Evolutionary conservation across 2,113 vertebrate species (phyloP).

Genomic region (Hemibagrus wyckioides): DNA sequence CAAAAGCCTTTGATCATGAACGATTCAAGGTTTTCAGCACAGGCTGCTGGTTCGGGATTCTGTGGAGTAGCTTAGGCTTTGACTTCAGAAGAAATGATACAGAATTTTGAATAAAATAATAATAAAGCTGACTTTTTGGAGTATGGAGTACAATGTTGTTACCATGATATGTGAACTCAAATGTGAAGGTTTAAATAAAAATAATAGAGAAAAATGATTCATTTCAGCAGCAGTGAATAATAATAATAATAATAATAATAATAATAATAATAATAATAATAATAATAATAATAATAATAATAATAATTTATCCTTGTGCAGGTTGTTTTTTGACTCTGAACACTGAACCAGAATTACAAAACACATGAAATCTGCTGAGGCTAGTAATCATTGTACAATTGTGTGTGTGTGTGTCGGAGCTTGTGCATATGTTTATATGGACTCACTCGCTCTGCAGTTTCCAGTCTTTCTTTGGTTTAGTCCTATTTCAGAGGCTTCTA

Average conservation of each 20-base stretch:
- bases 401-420: conserved; percentile 31
- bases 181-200: background rate
- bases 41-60: background rate
- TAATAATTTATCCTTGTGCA: background rate
- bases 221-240: background rate
- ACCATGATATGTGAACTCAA: too few relatives aligned
- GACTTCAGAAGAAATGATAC: background rate
- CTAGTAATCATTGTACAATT: conserved; percentile 8
- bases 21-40: background rate
- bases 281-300: background rate
- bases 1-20: conserved; percentile 7
- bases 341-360: background rate
- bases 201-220: background rate
- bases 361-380: background rate
- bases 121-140: background rate
- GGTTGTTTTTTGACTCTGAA: background rate
- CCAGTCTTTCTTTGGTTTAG: conserved; percentile 72
- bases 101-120: background rate
- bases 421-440: conserved; percentile 12
- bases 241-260: background rate
- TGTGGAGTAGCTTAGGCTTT: background rate
- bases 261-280: too few relatives aligned
- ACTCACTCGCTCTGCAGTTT: conserved; percentile 66
- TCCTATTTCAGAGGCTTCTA: conserved; percentile 72
- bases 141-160: background rate